These are phyloP conservation scores for Origma solitaria DNA, from an alignment of 2,113 vertebrate genomes.

Conservation along the genomic window DNA sequence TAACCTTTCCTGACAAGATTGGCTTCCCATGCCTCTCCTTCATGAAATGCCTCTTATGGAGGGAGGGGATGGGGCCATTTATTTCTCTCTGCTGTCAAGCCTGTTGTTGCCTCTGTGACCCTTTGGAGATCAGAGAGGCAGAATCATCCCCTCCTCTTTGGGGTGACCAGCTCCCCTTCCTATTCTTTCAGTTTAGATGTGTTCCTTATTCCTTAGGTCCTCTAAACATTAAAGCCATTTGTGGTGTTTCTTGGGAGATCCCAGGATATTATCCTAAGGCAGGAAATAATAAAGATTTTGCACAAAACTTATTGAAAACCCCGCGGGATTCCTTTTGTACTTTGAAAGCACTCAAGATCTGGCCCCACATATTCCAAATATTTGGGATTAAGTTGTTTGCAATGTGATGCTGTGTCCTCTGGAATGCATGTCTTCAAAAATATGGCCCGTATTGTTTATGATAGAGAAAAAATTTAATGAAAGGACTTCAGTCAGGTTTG, in stretches of 20 bases:
- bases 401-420: background rate
- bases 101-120: background rate
- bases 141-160: background rate
- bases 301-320: background rate
- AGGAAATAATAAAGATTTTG: background rate
- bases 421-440: background rate
- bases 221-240: background rate
- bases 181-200: background rate
- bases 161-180: rapidly evolving
- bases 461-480: background rate
- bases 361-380: background rate
- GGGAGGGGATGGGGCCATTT: background rate
- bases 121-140: background rate
- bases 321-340: background rate
- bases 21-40: background rate
- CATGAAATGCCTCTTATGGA: background rate
- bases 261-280: background rate
- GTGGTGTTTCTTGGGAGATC: background rate
- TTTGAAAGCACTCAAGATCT: background rate
- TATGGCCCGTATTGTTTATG: background rate
- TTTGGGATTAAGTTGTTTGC: background rate
- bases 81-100: background rate
- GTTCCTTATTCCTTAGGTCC: background rate
- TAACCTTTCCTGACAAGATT: background rate
- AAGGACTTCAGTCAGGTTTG: background rate